Percentiles rank a stretch among this genome's conserved stretches.
phyloP scores from a whole-genome alignment of 2,113 vertebrate genomes.

The Sylvilagus bachmani region DNA sequence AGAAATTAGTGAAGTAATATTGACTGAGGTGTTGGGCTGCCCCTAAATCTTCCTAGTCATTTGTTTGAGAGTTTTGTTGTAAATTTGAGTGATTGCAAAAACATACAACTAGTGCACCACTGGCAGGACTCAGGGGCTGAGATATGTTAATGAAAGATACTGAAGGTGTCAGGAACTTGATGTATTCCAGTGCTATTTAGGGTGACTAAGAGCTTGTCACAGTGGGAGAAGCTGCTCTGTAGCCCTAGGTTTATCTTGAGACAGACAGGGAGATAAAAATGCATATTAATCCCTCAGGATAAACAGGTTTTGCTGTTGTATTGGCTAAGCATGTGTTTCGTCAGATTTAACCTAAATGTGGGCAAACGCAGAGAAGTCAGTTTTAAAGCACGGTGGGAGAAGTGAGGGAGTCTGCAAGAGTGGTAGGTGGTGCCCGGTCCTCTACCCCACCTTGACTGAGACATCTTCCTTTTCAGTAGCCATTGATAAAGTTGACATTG shows the following conservation, averaged over 20 bases:
- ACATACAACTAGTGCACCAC: background rate
- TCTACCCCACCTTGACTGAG: background rate
- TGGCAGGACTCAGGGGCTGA: background rate
- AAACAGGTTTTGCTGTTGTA: background rate
- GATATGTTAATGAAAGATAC: conserved; percentile 22
- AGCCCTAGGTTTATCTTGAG: conserved; percentile 62
- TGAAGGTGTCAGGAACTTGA: conserved; percentile 36
- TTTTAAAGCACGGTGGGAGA: background rate
- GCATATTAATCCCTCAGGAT: conserved; percentile 44
- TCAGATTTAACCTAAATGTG: conserved; percentile 26
- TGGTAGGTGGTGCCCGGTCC: too few species aligned
- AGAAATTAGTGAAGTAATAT: conserved; percentile 38
- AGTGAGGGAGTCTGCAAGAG: background rate
- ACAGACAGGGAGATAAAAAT: conserved; percentile 62
- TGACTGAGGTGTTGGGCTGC: background rate
- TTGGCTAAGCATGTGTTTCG: conserved; percentile 52
- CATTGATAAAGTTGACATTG: background rate
- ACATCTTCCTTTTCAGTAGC: background rate
- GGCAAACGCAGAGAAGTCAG: conserved; percentile 15
- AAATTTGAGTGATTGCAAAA: conserved; percentile 13
- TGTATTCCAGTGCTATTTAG: background rate
- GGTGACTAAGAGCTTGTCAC: conserved; percentile 15
- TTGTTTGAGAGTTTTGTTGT: conserved; percentile 21
- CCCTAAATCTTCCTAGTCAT: background rate
- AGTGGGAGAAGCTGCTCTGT: background rate